Conservation (phyloP, 2,888 invertebrate species). For the Aporophyla nigra region DNA sequence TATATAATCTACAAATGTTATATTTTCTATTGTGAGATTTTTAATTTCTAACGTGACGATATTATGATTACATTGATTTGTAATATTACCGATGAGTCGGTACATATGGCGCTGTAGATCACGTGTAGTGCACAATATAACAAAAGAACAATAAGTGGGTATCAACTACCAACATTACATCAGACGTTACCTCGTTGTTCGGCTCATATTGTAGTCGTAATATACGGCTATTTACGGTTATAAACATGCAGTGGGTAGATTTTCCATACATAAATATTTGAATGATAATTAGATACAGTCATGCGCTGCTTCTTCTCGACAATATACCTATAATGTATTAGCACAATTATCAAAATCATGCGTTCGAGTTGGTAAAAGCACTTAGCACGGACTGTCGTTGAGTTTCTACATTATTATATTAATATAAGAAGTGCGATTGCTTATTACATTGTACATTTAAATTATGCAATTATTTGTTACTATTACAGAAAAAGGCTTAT, state of each 20-base stretch:
- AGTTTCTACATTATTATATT: neutral
- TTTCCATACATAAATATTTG: conserved; percentile 13
- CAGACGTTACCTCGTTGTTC: conserved; percentile 25
- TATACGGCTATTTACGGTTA: conserved; percentile 23
- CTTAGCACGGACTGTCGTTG: neutral
- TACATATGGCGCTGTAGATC: conserved; percentile 22
- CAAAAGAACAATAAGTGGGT: conserved; percentile 65
- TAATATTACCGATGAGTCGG: conserved; percentile 13
- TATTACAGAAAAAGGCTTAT: conserved; percentile 86
- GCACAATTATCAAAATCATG: conserved; percentile 9
- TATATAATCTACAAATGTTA: neutral
- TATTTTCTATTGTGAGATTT: neutral
- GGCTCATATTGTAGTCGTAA: conserved; percentile 21
- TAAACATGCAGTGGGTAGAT: conserved; percentile 16
- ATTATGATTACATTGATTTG: conserved; percentile 6
- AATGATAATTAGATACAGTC: neutral
- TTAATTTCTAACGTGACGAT: neutral
- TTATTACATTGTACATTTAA: conserved; percentile 1
- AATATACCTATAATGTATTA: conserved; percentile 3
- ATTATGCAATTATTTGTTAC: conserved; percentile 37
- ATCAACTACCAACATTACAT: conserved; percentile 33
- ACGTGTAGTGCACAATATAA: conserved; percentile 62
- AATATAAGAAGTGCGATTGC: conserved; percentile 1
- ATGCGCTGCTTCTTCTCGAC: conserved; percentile 12
- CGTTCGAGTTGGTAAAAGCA: conserved; percentile 6